Percentiles rank a stretch among this genome's conserved stretches.
Evolutionary conservation across 2,113 vertebrate genomes (phyloP).

Genomic region (Saguinus midas): DNA sequence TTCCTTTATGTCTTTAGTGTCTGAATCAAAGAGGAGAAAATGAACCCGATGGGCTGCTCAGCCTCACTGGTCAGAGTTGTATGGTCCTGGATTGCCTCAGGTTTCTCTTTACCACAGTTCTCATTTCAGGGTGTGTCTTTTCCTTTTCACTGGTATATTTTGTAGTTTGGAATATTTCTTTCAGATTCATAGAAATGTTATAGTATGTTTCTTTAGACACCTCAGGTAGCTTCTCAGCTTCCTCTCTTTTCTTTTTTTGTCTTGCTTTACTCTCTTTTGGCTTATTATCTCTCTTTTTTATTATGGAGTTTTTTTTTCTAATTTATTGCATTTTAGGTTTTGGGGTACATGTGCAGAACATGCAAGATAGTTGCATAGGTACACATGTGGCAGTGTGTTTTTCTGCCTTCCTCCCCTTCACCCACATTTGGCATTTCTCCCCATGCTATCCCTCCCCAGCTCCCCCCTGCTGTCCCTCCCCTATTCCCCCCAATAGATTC

Average conservation of each 20-base stretch:
- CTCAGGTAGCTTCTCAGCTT: constrained; percentile 88
- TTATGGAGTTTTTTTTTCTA: too few relatives aligned
- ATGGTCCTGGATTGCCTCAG: neutral
- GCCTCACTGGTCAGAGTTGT: neutral
- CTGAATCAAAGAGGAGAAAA: constrained; percentile 93
- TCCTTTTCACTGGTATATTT: constrained; percentile 69
- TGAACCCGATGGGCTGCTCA: constrained; percentile 82
- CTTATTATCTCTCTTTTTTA: constrained; percentile 70
- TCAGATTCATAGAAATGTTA: constrained; percentile 87
- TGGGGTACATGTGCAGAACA: too few relatives aligned
- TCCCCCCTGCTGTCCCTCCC: too few relatives aligned
- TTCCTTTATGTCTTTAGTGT: constrained; percentile 70
- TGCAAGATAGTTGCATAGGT: too few relatives aligned
- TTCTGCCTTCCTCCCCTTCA: too few relatives aligned
- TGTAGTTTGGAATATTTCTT: constrained; percentile 85
- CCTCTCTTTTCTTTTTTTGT: constrained; percentile 88
- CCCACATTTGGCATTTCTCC: too few relatives aligned
- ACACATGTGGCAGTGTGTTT: too few relatives aligned
- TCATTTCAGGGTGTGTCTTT: constrained; percentile 61
- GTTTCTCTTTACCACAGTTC: neutral
- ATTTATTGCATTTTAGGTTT: too few relatives aligned
- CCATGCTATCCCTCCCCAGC: too few relatives aligned
- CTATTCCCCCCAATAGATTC: too few relatives aligned
- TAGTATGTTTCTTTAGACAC: constrained; percentile 92
- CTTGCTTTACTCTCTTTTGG: constrained; percentile 89